A percentile compares a stretch with the other conserved stretches of the same genome.
These are phyloP conservation scores for Anthrax anthrax DNA, from an alignment of 2,888 invertebrate genomes.

Conservation along the genomic window DNA sequence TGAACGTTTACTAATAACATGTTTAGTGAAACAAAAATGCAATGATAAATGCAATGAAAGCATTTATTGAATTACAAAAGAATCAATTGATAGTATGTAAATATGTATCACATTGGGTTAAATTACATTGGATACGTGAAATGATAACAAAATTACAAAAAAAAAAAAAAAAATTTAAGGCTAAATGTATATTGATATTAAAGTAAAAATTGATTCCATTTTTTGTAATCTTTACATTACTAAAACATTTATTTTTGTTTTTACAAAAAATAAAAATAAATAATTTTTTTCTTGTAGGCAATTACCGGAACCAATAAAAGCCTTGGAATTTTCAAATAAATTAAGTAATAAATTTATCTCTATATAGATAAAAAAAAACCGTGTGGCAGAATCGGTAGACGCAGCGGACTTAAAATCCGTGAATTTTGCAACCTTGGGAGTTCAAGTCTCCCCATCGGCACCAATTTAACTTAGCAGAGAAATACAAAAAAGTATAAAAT, in stretches of 20 bases:
- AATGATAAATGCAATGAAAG: conserved; percentile 81
- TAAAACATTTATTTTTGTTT: too few species aligned
- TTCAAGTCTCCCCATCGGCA: too few species aligned
- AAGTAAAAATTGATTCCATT: too few species aligned
- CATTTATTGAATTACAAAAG: conserved; percentile 83
- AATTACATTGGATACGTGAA: conserved; percentile 55
- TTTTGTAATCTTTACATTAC: background rate
- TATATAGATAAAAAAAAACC: too few species aligned
- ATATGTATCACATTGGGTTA: conserved; percentile 76
- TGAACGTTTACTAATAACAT: conserved; percentile 84
- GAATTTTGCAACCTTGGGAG: too few species aligned
- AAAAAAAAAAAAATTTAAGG: conserved; percentile 55
- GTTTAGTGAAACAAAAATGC: conserved; percentile 83
- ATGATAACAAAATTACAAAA: conserved; percentile 53
- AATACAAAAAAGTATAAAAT: too few species aligned
- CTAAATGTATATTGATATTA: conserved; percentile 39
- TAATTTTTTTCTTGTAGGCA: too few species aligned
- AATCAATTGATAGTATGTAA: conserved; percentile 73
- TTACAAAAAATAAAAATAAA: too few species aligned
- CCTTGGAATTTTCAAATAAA: conserved; percentile 72
- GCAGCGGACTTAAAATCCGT: too few species aligned
- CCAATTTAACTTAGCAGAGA: too few species aligned
- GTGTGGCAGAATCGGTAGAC: too few species aligned
- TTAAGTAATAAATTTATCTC: too few species aligned
- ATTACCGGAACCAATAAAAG: conserved; percentile 84